Conservation (phyloP, 2,888 invertebrate species). For the Unio delphinus region DNA sequence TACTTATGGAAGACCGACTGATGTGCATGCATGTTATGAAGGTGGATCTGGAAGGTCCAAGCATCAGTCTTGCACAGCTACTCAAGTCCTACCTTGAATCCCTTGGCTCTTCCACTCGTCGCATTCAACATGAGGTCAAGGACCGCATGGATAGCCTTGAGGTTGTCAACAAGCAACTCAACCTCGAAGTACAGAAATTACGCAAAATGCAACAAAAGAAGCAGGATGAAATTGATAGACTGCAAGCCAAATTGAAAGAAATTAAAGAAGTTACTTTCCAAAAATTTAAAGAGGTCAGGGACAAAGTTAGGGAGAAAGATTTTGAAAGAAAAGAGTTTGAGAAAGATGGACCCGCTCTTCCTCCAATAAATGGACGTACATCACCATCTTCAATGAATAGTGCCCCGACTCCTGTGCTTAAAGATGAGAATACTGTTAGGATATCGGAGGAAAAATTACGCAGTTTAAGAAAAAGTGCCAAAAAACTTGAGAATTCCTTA, state of each 20-base stretch:
- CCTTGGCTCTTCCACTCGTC: conserved; percentile 29
- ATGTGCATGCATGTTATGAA: conserved; percentile 50
- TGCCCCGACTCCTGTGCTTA: conserved; percentile 30
- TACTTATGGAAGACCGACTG: conserved; percentile 50
- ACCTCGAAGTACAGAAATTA: conserved; percentile 37
- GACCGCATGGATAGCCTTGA: conserved; percentile 37
- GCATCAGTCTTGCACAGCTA: conserved; percentile 18
- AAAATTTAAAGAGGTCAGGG: conserved; percentile 35
- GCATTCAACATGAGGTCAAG: conserved; percentile 29
- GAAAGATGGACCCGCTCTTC: conserved; percentile 10
- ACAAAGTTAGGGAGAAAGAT: conserved; percentile 13
- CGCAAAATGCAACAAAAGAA: conserved; percentile 40
- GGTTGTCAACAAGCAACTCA: conserved; percentile 36
- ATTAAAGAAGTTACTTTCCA: conserved; percentile 37
- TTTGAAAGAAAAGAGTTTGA: conserved; percentile 9
- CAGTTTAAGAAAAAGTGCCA: conserved; percentile 50
- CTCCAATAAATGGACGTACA: conserved; percentile 4
- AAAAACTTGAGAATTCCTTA: conserved; percentile 55
- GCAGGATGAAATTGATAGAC: conserved; percentile 44
- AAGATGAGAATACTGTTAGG: conserved; percentile 38
- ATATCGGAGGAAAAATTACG: conserved; percentile 57
- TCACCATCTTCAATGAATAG: conserved; percentile 32
- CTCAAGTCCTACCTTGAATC: conserved; percentile 30
- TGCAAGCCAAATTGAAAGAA: conserved; percentile 39
- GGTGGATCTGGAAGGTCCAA: conserved; percentile 25